Conservation (phyloP, 2,888 invertebrate species). For the Tortrix viridana region DNA sequence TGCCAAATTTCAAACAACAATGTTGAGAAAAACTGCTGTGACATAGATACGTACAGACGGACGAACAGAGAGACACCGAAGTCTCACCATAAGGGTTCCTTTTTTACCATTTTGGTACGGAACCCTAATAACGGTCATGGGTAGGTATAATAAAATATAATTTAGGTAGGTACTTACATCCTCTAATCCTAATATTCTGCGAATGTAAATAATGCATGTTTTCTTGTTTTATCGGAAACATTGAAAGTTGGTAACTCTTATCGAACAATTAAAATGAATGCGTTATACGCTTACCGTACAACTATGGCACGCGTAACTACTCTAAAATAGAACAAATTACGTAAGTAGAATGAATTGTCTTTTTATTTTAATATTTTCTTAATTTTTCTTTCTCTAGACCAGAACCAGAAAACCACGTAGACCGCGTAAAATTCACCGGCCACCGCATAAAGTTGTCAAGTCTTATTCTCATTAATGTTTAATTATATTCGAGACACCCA, state of each 20-base stretch:
- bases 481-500: conserved; percentile 38
- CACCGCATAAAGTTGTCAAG: conserved; percentile 52
- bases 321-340: conserved; percentile 23
- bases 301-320: conserved; percentile 1
- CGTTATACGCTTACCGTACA: background rate
- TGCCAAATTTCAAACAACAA: no score
- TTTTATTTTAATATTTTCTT: no score
- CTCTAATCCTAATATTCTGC: conserved; percentile 59
- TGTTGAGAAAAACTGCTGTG: no score
- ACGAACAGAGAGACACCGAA: no score
- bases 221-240: conserved; percentile 69
- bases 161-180: conserved; percentile 25
- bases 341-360: conserved; percentile 10
- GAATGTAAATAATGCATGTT: conserved; percentile 58
- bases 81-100: no score
- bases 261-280: conserved; percentile 15
- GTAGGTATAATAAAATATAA: conserved; percentile 14
- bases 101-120: no score
- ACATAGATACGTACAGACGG: no score
- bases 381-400: conserved; percentile 42
- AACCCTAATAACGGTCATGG: no score
- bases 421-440: conserved; percentile 56
- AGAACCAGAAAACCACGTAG: conserved; percentile 53
- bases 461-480: conserved; percentile 54
- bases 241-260: conserved; percentile 35